Base-by-base conservation (phyloP, 2,888 invertebrate genomes). In the Drosophila helvetica region DNA sequence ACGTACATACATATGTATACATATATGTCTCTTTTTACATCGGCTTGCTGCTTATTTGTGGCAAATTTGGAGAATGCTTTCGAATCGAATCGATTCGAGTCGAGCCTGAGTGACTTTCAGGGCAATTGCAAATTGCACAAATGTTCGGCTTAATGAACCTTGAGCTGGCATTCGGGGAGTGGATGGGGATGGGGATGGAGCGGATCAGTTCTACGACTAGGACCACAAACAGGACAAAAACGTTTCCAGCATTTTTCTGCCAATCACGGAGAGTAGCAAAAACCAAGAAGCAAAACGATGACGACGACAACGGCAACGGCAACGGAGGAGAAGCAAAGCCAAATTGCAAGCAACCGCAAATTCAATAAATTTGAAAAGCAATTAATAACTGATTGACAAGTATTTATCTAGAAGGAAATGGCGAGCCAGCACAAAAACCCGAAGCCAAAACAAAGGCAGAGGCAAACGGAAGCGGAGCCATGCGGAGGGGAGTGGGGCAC, bases 321-420 rank as follows among this genome's bases (percentile, higher is more conserved):
- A 38, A 38, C 15, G 15, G 48, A 43, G 45, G 51, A 61, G 71
- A 70, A 64, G 56, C 57, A 67, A 62, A 58, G 62, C 60, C 65
- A 57, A 72, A 60, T 64, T 67, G 73, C 60, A 66, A 58, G 65
- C 73, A 75, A 73, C 84, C 78, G 70, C 81, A 88, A 88, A 85
- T 83, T 90, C 86, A 88, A 90, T 90, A 89, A 83, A 80, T 83
- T 80, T 86, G 79, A 78, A 88, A 90, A 90, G 89, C 90, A 90
- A 90, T 90, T 89, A 89, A 90, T 90, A 90, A 88, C 81, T 89
- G 90, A 89, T 89, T 89, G 90, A 90, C 90, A 90, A 89, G 80
- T 87, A 88, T 90, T 88, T 86, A 88, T 89, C 85, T 75, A 64
- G 53, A 54, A 63, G 67, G 62, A 75, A 75, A 70, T 72, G 62